Base-by-base conservation (phyloP, 2,113 vertebrate species). In the Archilochus colubris region DNA sequence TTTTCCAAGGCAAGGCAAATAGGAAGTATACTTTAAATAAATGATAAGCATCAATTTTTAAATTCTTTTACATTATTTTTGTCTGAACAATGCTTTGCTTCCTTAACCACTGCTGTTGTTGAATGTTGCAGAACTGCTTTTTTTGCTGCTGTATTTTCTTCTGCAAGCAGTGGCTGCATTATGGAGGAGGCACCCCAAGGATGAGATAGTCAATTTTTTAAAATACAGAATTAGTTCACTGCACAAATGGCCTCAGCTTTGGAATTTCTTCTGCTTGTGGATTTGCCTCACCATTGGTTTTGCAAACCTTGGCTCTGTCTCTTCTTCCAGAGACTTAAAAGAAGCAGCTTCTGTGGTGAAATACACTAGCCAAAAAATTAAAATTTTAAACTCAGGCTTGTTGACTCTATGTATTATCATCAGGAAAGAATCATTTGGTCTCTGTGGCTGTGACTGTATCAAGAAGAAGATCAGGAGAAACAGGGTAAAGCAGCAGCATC, bases 101-200 rank as follows among this genome's bases (percentile, higher is more conserved):
- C 30, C 24, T 33, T 76, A 80, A 27, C 14, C 30, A 28, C 33
- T 75, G 63, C 53, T 82, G 5, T 12, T 0, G 0, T 1, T 50
- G n/a, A 75, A 23, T 31, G 40, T 40, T 40, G n/a, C 54, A 91
- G 62, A 88, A 9, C 21, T 48, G 12, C 3, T 36, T 59, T 83
- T 58, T 63, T 23, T 6, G 67, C 20, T 40, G 14, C 28, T 44
- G 5, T 36, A 20, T 78, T 85, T 94, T 50, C 30, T 31, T 25
- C 59, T 80, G 43, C 31, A 64, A 15, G 22, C 36, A 7, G 38
- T 12, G 3, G 27, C 15, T 4, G 1, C 38, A 12, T 25, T 58
- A 69, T 12, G 38, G 24, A 46, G 27, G 86, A 76, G 16, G 10
- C 6, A 31, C 25, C 69, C 46, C 33, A 51, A 75, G 21, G 14